Percentiles rank a stretch among this genome's conserved stretches.
Evolutionary conservation across 2,888 invertebrate species (phyloP).

Genomic region (Cancer borealis): DNA sequence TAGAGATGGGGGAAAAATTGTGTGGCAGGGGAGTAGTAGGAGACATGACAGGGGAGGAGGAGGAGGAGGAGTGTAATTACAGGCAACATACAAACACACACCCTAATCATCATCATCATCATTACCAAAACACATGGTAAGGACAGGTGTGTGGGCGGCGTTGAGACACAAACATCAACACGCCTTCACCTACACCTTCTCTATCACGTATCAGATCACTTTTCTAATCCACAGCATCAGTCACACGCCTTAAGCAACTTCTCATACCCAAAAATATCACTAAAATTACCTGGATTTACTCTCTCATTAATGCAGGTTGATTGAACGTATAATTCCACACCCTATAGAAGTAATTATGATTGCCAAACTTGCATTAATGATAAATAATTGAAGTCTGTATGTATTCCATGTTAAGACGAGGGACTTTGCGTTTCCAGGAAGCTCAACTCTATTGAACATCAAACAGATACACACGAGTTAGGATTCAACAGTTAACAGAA

Average conservation of each 20-base stretch:
- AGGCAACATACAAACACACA: neutral
- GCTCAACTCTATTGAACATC: slow-evolving; percentile 29
- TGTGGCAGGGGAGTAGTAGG: neutral
- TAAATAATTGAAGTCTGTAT: neutral
- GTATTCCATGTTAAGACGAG: neutral
- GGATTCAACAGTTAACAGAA: slow-evolving; percentile 5
- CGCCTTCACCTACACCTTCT: neutral
- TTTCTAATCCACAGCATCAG: neutral
- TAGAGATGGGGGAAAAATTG: slow-evolving; percentile 13
- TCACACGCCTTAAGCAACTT: neutral
- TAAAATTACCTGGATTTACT: neutral
- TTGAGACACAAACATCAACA: neutral
- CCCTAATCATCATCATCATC: neutral
- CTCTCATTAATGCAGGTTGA: neutral
- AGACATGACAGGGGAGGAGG: slow-evolving; percentile 33
- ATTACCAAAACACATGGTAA: neutral
- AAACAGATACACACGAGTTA: slow-evolving; percentile 36
- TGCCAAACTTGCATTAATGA: neutral
- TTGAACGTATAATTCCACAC: neutral
- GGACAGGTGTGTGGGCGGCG: neutral
- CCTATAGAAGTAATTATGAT: neutral
- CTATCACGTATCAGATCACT: neutral
- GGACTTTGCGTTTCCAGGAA: neutral
- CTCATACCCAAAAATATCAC: neutral
- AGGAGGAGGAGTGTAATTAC: neutral